phyloP scores from a whole-genome alignment of 1,140 invertebrate species.

The Drosophila orena region DNA sequence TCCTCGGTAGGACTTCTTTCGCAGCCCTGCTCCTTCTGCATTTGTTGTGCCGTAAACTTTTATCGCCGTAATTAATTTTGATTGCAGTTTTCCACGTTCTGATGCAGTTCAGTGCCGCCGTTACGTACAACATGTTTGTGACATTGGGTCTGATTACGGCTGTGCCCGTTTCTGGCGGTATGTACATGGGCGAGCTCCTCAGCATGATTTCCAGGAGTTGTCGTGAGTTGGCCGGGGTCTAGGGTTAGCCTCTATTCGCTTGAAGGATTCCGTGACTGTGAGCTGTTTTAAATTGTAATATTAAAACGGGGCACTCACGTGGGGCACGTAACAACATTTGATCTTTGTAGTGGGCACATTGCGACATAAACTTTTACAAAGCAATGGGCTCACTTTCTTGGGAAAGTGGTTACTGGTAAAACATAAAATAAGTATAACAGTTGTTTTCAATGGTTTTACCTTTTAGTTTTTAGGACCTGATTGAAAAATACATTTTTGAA shows the following conservation, averaged over 20 bases:
- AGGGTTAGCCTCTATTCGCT: background rate
- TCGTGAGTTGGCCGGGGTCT: background rate
- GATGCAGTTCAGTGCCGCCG: constrained; percentile 94
- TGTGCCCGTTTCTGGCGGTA: constrained; percentile 96
- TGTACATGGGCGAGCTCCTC: constrained; percentile 57
- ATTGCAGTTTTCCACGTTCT: constrained; percentile 95
- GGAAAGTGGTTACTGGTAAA: background rate
- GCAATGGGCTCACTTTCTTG: background rate
- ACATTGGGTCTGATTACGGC: constrained; percentile 95
- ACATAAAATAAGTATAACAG: too few species aligned
- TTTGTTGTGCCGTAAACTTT: constrained; percentile 51
- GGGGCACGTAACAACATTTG: constrained; percentile 18
- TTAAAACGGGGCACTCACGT: constrained; percentile 36
- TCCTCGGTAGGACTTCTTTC: constrained; percentile 87
- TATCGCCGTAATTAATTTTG: constrained; percentile 72
- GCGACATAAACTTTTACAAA: constrained; percentile 8
- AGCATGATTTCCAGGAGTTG: constrained; percentile 4
- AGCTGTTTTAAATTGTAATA: constrained; percentile 64
- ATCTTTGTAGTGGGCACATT: constrained; percentile 13
- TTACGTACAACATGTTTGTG: constrained; percentile 97
- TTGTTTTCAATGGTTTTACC: too few species aligned
- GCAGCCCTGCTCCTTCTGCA: background rate
- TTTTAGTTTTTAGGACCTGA: too few species aligned
- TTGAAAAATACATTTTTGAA: too few species aligned
- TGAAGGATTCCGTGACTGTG: constrained; percentile 54